Conservation (phyloP, 2,113 vertebrate species). For the Spilogale gracilis region DNA sequence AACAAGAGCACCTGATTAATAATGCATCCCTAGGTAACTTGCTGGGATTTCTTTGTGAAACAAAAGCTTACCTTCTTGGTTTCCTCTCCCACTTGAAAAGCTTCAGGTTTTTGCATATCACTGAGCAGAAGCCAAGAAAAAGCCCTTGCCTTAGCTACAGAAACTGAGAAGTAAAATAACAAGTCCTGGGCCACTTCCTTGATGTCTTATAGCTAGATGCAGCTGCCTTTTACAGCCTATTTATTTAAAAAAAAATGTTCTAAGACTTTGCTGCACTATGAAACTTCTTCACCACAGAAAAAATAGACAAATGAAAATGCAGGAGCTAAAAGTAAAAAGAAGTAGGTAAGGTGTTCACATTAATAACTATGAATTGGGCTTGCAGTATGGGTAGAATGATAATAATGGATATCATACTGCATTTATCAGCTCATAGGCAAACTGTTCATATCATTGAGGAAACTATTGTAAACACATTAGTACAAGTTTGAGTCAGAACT, state of each 20-base stretch:
- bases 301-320: constrained; percentile 26
- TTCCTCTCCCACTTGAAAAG: constrained; percentile 47
- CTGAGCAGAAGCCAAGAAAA: neutral
- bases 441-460: neutral
- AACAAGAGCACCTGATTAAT: neutral
- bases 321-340: neutral
- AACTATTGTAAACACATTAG: neutral
- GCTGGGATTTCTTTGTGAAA: constrained; percentile 36
- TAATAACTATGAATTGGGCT: constrained; percentile 5
- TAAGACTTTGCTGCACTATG: neutral
- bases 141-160: neutral
- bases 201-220: neutral
- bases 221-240: neutral
- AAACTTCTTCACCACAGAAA: neutral
- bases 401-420: neutral
- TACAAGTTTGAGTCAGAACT: neutral
- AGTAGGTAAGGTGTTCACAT: neutral
- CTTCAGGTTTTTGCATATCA: neutral
- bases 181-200: neutral
- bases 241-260: neutral
- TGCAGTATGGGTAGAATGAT: neutral
- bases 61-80: constrained; percentile 31
- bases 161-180: neutral
- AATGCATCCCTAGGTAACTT: neutral
- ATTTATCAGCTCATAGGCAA: neutral